Conservation (phyloP, 1,140 invertebrate genomes). For the Sitophilus oryzae region DNA sequence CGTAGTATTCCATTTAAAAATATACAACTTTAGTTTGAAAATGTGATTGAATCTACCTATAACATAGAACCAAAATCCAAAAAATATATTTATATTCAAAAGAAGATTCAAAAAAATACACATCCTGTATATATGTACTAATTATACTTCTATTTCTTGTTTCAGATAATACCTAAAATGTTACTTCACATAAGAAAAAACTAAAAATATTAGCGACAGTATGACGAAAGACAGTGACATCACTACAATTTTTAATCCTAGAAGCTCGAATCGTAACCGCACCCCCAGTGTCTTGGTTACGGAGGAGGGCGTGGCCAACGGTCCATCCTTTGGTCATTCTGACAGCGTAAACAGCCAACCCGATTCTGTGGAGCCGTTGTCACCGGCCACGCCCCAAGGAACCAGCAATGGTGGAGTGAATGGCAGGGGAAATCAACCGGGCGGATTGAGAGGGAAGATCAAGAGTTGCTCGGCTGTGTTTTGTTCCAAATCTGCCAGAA, state of each 20-base stretch:
- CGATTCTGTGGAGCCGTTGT: conserved; percentile 48
- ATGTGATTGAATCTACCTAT: too few relatives aligned
- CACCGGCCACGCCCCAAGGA: conserved; percentile 44
- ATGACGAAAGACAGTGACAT: conserved; percentile 51
- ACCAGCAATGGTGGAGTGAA: conserved; percentile 11
- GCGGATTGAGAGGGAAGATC: conserved; percentile 39
- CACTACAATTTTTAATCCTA: conserved; percentile 69
- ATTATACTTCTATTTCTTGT: too few relatives aligned
- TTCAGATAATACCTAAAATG: too few relatives aligned
- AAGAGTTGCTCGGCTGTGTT: conserved; percentile 57
- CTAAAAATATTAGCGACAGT: neutral
- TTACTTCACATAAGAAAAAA: too few relatives aligned
- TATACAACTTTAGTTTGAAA: too few relatives aligned
- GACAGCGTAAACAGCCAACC: conserved; percentile 55
- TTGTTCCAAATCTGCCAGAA: conserved; percentile 65
- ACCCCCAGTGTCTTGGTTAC: conserved; percentile 67
- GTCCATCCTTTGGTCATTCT: conserved; percentile 50
- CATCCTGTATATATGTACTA: too few relatives aligned
- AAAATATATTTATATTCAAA: too few relatives aligned
- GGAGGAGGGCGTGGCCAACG: conserved; percentile 54
- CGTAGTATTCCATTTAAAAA: too few relatives aligned
- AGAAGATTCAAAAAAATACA: too few relatives aligned
- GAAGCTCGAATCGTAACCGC: conserved; percentile 50
- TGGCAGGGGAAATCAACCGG: conserved; percentile 31
- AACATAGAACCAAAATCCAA: too few relatives aligned